These are phyloP conservation scores for Calonectris borealis DNA, from an alignment of 2,113 vertebrate species.

Conservation along the genomic window DNA sequence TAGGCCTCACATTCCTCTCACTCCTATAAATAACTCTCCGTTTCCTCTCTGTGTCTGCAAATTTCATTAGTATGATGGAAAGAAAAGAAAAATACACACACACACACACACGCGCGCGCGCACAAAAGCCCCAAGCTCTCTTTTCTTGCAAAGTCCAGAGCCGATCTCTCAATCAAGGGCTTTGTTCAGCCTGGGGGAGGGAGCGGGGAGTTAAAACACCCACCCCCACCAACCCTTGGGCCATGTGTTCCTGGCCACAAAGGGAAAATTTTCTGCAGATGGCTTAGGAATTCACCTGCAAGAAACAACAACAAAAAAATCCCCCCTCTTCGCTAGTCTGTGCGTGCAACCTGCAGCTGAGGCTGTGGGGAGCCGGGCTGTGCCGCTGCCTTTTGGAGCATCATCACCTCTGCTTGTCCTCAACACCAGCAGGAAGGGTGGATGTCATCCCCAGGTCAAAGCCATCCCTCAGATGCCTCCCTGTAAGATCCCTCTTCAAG, in stretches of 20 bases:
- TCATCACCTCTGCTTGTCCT: neutral
- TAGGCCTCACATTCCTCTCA: constrained; percentile 86
- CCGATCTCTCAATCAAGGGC: constrained; percentile 46
- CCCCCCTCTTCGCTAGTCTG: neutral
- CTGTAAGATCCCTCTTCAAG: too few species aligned
- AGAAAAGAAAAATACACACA: constrained; percentile 62
- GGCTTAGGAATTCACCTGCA: constrained; percentile 76
- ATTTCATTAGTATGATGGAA: constrained; percentile 90
- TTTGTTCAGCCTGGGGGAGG: constrained; percentile 44
- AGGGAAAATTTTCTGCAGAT: constrained; percentile 58
- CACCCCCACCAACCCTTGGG: neutral
- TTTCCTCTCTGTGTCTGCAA: constrained; percentile 89
- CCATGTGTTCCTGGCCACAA: neutral
- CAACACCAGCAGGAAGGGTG: too few species aligned
- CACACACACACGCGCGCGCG: neutral
- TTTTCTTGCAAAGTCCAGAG: constrained; percentile 56
- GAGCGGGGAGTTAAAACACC: constrained; percentile 18
- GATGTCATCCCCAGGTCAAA: neutral
- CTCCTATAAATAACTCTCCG: constrained; percentile 91
- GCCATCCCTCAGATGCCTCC: neutral
- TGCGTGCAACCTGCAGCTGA: neutral
- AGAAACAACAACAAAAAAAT: neutral
- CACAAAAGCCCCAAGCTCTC: neutral
- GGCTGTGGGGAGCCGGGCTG: neutral
- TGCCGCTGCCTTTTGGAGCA: neutral